Base-by-base conservation (phyloP, 2,888 invertebrate genomes). In the Azorinus chamasolen region DNA sequence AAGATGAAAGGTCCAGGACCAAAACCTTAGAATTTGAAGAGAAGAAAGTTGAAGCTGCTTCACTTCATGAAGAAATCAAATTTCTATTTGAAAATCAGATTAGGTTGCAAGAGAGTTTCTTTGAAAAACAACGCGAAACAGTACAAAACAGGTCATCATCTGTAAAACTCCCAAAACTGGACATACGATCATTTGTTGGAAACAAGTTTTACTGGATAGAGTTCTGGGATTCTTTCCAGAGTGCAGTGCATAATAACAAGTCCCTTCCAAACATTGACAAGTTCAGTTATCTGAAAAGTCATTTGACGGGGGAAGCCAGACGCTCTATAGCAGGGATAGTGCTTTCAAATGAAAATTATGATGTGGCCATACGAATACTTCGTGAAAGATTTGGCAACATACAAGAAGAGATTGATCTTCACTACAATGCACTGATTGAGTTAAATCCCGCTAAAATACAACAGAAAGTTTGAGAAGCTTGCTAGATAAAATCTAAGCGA, bases 181-280 rank as follows among this genome's bases (percentile, higher is more conserved):
- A 70, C 24, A 63, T 63, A 25, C 25, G 50, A n/a, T 22, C 8
- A 2, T 69, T 61, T 32, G 62, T 50, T 45, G 69, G 69, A 16
- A 24, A 69, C 18, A 69, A 70, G 27, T 24, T 48, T 8, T 18
- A 20, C 45, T 58, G 68, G 68, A 27, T 37, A 27, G 68, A 74
- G 39, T 63, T 74, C 63, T 57, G 68, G 68, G 50, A 69, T 32
- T 61, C 54, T 14, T 75, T 75, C 45, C 69, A 69, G 37, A 65
- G 48, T 16, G 22, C 70, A 24, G 53, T 75, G 20, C 58, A 75
- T 27, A 70, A 61, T 0, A 75, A 70, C 43, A 32, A 22, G 16
- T 48, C n/a, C 14, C 45, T 75, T 14, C 48, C 48, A 10, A 27
- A 70, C n/a, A 54, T 75, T 25, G 75, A 75, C 32, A 75, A 70